These are phyloP conservation scores for Popillia japonica DNA, from an alignment of 1,140 invertebrate species.

Conservation along the genomic window DNA sequence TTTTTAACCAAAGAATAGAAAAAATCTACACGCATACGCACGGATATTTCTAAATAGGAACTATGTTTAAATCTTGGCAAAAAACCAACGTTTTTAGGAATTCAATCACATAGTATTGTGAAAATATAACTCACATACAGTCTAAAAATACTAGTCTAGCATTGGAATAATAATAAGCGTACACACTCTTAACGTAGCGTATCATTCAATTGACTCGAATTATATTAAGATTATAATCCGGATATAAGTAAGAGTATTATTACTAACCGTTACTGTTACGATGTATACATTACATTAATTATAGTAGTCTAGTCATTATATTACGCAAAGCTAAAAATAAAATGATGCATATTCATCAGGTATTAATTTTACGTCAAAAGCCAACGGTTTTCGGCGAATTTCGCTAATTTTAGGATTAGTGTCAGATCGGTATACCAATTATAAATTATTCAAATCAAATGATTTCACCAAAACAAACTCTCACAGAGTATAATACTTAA, in stretches of 20 bases:
- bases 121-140: neutral
- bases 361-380: neutral
- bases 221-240: neutral
- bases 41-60: neutral
- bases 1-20: too few relatives aligned
- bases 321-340: neutral
- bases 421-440: too few relatives aligned
- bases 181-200: neutral
- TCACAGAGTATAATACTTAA: too few relatives aligned
- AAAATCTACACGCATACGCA: too few relatives aligned
- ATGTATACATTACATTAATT: neutral
- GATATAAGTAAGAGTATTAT: neutral
- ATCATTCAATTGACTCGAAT: neutral
- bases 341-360: neutral
- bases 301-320: neutral
- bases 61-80: neutral
- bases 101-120: constrained; percentile 13
- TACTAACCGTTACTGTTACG: neutral
- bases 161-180: neutral
- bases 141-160: constrained; percentile 14
- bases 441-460: too few relatives aligned
- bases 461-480: too few relatives aligned
- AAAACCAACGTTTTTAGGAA: constrained; percentile 18
- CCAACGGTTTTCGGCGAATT: neutral
- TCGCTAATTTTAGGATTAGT: too few relatives aligned